These are phyloP conservation scores for Spongilla lacustris DNA, from an alignment of 37 sponge, comb jelly and placozoan species.

Conservation along the genomic window DNA sequence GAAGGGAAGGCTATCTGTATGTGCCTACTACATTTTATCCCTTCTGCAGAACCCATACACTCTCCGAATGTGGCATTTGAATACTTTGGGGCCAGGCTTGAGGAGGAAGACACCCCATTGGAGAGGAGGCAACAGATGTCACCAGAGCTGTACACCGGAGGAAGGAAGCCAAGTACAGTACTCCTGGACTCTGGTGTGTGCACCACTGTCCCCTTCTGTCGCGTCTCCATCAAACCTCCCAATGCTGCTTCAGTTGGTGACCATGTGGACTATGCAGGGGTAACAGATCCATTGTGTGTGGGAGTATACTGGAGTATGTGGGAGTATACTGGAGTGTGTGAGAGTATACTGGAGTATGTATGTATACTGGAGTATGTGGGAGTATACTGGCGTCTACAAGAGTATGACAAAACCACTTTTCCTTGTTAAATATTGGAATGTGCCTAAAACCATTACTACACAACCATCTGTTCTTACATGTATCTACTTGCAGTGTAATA, in stretches of 20 bases:
- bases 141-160: not conserved
- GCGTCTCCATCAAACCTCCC: constrained; percentile 38
- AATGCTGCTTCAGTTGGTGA: not conserved
- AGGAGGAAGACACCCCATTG: constrained; percentile 18
- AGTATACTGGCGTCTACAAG: too few species aligned
- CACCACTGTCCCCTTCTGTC: constrained; percentile 53
- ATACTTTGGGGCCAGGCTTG: constrained; percentile 36
- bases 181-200: constrained; percentile 50
- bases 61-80: constrained; percentile 51
- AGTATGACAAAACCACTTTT: too few species aligned
- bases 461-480: too few species aligned
- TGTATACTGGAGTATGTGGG: not conserved
- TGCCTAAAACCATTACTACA: too few species aligned
- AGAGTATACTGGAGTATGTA: not conserved
- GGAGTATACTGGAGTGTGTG: not conserved
- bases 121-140: not conserved
- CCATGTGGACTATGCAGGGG: constrained; percentile 62
- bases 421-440: too few species aligned
- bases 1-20: not conserved
- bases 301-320: too few species aligned
- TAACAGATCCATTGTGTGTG: not conserved
- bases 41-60: constrained; percentile 7
- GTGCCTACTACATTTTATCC: constrained; percentile 8
- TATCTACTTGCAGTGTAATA: too few species aligned
- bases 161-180: not conserved